Base-by-base conservation (phyloP, 2,888 invertebrate genomes). In the Crossocerus cetratus region DNA sequence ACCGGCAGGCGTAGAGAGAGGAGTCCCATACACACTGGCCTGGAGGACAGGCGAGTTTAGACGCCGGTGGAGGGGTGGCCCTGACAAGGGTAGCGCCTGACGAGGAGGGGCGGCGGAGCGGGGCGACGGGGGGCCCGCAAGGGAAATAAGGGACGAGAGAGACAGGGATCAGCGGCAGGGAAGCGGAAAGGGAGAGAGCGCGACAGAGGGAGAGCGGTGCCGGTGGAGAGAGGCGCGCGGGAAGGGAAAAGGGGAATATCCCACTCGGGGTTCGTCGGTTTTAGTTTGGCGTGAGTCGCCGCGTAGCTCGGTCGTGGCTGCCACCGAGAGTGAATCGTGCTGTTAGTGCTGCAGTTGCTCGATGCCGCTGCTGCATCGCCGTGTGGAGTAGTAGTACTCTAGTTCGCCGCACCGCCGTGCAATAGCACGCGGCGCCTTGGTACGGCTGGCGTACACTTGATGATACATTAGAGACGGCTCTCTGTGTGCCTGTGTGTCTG, bases 281-380 rank as follows among this genome's bases (percentile, higher is more conserved):
- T 84, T 78, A 84, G 84, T 84, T 81, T 72, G 74, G 80, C 82
- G 78, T 76, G 84, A 84, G 81, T 72, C 80, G 76, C 72, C 71
- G 73, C 71, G 56, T 71, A 32, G 72, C 53, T 57, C 61, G 77
- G 74, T 70, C 66, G 64, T 71, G 61, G 42, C 14, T 45, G 42
- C 45, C n/a, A 8, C 45, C 11, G 32, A 32, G 32, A 32, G 32
- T 32, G 8, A 8, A 32, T 32, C 32, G 53, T 60, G 22, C n/a
- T 43, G 32, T 21, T 20, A 45, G 49, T 59, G 54, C 65, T 61
- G 49, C 70, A 32, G 32, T 32, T 32, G 60, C 66, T 55, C 65
- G 73, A 64, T 74, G 74, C 59, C 49, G 68, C 49, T 58, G 65
- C 32, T 32, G 32, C 59, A 61, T 68, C 62, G 69, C 58, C 67